Conservation (phyloP, 2,113 vertebrate species). For the Archilochus colubris region DNA sequence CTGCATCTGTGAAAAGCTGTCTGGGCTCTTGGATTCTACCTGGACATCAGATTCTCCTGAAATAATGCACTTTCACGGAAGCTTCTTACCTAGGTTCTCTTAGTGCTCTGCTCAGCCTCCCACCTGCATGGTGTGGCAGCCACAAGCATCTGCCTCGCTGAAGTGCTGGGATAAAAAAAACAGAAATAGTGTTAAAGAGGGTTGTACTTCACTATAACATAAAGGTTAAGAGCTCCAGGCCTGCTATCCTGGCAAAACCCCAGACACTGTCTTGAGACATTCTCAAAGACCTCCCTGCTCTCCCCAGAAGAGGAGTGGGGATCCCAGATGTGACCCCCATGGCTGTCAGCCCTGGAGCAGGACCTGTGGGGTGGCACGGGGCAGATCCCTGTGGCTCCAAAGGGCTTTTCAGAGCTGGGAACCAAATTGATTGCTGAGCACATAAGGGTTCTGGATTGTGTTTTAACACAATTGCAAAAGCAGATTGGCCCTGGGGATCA, state of each 20-base stretch:
- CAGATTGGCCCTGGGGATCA: neutral
- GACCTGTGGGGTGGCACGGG: neutral
- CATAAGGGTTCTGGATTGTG: neutral
- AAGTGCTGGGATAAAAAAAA: neutral
- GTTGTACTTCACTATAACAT: neutral
- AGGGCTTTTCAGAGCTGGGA: neutral
- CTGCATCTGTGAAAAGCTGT: neutral
- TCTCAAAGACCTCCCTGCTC: neutral
- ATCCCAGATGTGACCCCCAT: accelerated
- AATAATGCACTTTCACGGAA: neutral
- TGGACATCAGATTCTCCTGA: neutral
- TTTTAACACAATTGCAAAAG: neutral
- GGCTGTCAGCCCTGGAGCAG: neutral
- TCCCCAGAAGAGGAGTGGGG: neutral
- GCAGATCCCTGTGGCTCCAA: neutral
- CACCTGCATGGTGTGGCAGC: neutral
- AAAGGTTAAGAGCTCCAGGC: neutral
- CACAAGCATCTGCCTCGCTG: neutral
- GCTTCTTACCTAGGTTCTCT: neutral
- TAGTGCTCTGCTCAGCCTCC: neutral
- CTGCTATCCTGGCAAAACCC: neutral
- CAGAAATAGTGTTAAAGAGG: neutral
- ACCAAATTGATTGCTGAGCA: neutral
- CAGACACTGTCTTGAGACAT: neutral
- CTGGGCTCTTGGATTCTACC: neutral